These are phyloP conservation scores for Penaeus vannamei DNA, from an alignment of 1,140 invertebrate species.

Conservation along the genomic window DNA sequence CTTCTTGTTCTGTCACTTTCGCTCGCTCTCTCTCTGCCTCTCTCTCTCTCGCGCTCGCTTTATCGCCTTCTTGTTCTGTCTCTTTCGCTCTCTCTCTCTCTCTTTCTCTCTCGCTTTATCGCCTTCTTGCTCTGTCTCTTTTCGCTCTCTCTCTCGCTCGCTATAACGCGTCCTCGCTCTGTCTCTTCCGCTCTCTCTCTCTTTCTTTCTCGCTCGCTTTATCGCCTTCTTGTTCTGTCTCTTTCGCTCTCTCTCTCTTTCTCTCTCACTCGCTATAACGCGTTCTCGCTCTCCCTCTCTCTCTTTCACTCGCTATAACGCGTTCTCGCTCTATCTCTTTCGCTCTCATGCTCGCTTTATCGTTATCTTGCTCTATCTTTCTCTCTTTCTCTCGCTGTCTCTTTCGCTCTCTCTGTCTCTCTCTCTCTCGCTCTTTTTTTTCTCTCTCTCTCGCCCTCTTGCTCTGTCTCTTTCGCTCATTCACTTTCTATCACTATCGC, in stretches of 20 bases:
- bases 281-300: neutral
- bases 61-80: no score
- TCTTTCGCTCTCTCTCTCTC: no score
- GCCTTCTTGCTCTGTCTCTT: no score
- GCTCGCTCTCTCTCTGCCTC: no score
- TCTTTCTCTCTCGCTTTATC: no score
- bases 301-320: neutral
- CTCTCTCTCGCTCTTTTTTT: no score
- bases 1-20: neutral
- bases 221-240: neutral
- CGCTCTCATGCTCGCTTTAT: conserved; percentile 31
- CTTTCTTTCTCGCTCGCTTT: no score
- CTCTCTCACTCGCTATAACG: neutral
- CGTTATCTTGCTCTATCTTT: neutral
- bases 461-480: neutral
- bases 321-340: neutral
- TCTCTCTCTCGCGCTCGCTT: no score
- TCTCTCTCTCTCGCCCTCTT: neutral
- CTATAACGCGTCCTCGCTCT: neutral
- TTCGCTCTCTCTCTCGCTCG: no score
- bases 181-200: conserved; percentile 28
- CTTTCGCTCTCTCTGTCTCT: no score
- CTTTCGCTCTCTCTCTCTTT: neutral
- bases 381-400: neutral
- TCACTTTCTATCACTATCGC: neutral